These are phyloP conservation scores for Paguma larvata DNA, from an alignment of 2,797 vertebrate species.

Conservation along the genomic window DNA sequence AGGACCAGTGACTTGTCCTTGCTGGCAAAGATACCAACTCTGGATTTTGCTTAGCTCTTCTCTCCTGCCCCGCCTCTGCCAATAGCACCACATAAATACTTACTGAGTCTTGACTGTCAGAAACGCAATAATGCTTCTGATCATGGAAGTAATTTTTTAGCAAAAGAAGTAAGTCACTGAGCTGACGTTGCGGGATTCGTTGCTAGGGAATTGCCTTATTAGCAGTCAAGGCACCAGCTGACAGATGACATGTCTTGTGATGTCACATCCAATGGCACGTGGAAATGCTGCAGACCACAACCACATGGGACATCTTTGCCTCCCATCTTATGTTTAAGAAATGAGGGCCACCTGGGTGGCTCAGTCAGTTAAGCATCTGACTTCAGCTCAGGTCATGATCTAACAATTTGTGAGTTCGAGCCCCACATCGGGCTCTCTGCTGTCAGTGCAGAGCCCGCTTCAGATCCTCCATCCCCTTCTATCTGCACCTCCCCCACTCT, in stretches of 20 bases:
- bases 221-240: not conserved
- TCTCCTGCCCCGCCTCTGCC: not conserved
- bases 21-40: not conserved
- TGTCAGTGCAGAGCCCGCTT: no score
- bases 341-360: not conserved
- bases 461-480: no score
- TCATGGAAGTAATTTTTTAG: not conserved
- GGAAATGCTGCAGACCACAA: not conserved
- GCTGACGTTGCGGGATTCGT: not conserved
- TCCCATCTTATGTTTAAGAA: not conserved
- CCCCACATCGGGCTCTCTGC: no score
- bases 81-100: no score
- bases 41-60: not conserved
- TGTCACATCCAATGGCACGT: rapidly evolving
- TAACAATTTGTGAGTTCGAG: no score
- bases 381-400: no score
- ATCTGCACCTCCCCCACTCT: no score
- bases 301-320: not conserved
- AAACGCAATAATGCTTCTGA: not conserved
- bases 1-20: not conserved
- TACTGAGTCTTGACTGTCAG: not conserved
- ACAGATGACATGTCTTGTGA: not conserved
- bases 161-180: not conserved
- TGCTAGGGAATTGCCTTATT: not conserved
- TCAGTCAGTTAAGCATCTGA: no score